phyloP scores from a whole-genome alignment of 1,140 invertebrate species.

The Limonius californicus region DNA sequence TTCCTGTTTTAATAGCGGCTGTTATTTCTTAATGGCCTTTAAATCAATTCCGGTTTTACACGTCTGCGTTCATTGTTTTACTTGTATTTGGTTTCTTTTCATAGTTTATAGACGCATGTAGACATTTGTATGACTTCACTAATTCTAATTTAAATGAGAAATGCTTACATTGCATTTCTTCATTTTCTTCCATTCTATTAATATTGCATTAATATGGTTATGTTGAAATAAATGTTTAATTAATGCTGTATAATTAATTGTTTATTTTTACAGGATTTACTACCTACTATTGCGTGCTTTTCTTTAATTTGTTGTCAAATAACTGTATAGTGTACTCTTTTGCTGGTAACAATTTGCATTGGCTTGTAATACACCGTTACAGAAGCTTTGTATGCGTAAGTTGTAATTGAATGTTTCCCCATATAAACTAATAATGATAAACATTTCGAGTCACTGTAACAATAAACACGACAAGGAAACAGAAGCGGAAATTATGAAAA shows the following conservation, averaged over 20 bases:
- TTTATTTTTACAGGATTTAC: no score
- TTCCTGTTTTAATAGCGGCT: background rate
- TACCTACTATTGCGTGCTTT: no score
- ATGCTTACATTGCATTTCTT: no score
- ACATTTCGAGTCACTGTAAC: slow-evolving; percentile 7
- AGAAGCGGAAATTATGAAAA: slow-evolving; percentile 36
- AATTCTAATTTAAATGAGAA: background rate
- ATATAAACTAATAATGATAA: slow-evolving; percentile 1
- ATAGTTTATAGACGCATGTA: background rate
- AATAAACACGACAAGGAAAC: slow-evolving; percentile 29
- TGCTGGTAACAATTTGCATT: no score
- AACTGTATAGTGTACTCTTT: no score
- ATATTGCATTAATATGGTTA: no score
- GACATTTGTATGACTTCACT: background rate
- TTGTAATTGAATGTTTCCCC: no score
- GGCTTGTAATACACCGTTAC: no score
- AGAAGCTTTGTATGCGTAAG: no score
- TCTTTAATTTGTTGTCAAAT: no score
- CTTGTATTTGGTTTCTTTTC: background rate
- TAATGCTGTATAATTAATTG: no score
- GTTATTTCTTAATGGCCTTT: background rate
- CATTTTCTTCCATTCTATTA: no score
- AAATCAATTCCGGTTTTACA: background rate
- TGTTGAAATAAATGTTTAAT: background rate
- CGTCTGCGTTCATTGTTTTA: background rate